These are phyloP conservation scores for Marmota flaviventris DNA, from an alignment of 2,113 vertebrate genomes.

Conservation along the genomic window DNA sequence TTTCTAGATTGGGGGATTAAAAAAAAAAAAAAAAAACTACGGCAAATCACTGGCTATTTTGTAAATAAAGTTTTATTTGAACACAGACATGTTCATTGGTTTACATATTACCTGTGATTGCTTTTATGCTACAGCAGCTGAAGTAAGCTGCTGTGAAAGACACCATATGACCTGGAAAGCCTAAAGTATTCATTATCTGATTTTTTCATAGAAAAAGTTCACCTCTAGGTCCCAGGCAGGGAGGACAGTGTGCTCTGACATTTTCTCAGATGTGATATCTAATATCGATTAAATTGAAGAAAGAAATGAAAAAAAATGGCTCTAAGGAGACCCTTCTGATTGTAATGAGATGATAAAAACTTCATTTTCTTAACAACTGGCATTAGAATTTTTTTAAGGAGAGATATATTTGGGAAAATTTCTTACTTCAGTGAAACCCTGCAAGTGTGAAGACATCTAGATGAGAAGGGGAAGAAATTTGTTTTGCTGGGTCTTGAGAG, in stretches of 20 bases:
- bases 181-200: background rate
- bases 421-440: background rate
- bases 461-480: background rate
- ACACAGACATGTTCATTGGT: conserved; percentile 2
- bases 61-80: conserved; percentile 71
- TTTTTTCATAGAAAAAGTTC: conserved; percentile 5
- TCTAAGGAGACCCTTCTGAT: background rate
- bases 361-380: background rate
- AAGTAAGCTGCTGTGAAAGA: background rate
- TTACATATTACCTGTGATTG: background rate
- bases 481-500: background rate
- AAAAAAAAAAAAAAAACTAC: background rate
- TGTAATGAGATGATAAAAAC: background rate
- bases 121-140: background rate
- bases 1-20: conserved; percentile 18
- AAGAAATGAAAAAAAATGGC: background rate
- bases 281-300: conserved; percentile 25
- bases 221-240: background rate
- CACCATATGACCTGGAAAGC: background rate
- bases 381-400: conserved; percentile 36
- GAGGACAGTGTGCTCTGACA: background rate
- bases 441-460: background rate
- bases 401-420: background rate
- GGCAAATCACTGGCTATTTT: background rate
- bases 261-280: background rate